Base-by-base conservation (phyloP, 2,113 vertebrate genomes). In the Alexandromys fortis region DNA sequence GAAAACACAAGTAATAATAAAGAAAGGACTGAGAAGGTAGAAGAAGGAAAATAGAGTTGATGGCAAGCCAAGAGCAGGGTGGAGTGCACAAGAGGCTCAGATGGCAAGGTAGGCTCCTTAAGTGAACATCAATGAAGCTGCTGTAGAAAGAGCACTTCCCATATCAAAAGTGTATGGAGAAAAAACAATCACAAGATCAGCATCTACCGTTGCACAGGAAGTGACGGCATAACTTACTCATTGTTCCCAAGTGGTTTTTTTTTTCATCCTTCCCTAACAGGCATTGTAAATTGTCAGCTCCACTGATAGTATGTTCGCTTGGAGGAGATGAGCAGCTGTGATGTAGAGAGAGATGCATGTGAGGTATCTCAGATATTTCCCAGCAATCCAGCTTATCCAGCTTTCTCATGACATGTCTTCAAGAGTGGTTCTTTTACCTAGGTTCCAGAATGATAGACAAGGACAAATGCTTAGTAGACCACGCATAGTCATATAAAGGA, bases 181-280 rank as follows among this genome's bases (percentile, higher is more conserved):
- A 8, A 11, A 42, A 65, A 38, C 30, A 77, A 55, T 67, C 49
- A 72, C 19, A 45, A 87, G 11, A 45, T 30, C 7, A 61, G 5
- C 12, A 35, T 42, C 70, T 49, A 5, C 14, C 28, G 6, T 10
- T 63, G 2, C 17, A 14, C 21, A 30, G 35, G 49, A 52, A 87
- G 45, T 0, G 38, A 3, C 2, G 0, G 1, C 13, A 22, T 16
- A 28, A 65, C n/a, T 1, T 1, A 1, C 24, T 7, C 45, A 1
- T 13, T 42, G 6, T 72, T 65, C 5, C 8, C 49, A 77, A n/a
- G 33, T n/a, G 8, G 0, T 42, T 33, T 28, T 30, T 30, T 30
- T 49, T 77, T 8, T 42, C 4, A n/a, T 42, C 42, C 9, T 47
- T 42, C 21, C 10, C 7, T 83, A 13, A 47, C 58, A 21, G 30